phyloP scores from a whole-genome alignment of 2,113 vertebrate genomes.

The Hucho hucho region DNA sequence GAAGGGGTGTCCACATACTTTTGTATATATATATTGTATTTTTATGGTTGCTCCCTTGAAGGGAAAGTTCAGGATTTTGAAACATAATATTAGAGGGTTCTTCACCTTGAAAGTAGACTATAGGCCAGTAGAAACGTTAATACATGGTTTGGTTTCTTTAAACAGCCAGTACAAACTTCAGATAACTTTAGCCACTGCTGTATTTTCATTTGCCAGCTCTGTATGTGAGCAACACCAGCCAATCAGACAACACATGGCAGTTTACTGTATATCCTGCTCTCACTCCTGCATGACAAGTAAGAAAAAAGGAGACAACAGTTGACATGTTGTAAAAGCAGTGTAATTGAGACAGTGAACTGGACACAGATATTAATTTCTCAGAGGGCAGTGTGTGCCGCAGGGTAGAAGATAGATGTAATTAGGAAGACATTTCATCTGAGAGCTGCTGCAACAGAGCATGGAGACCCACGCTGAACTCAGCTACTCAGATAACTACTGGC shows the following conservation, averaged over 20 bases:
- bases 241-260: slow-evolving; percentile 25
- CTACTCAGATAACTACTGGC: slow-evolving; percentile 30
- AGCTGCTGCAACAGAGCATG: slow-evolving; percentile 46
- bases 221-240: not conserved
- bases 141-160: too few relatives aligned
- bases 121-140: too few relatives aligned
- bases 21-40: too few relatives aligned
- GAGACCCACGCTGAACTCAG: slow-evolving; percentile 44
- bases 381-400: slow-evolving; percentile 56
- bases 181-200: too few relatives aligned
- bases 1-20: too few relatives aligned
- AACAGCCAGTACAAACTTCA: too few relatives aligned
- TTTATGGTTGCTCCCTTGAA: too few relatives aligned
- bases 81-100: too few relatives aligned
- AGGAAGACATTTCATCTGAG: slow-evolving; percentile 67
- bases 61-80: too few relatives aligned
- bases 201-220: too few relatives aligned
- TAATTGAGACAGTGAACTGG: slow-evolving; percentile 57
- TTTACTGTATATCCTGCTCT: slow-evolving; percentile 29
- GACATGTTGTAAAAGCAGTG: slow-evolving; percentile 32
- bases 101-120: too few relatives aligned
- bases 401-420: slow-evolving; percentile 72
- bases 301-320: too few relatives aligned
- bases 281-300: not conserved
- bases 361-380: slow-evolving; percentile 68